Conservation (phyloP, 2,888 invertebrate genomes). For the Neoascia interrupta region DNA sequence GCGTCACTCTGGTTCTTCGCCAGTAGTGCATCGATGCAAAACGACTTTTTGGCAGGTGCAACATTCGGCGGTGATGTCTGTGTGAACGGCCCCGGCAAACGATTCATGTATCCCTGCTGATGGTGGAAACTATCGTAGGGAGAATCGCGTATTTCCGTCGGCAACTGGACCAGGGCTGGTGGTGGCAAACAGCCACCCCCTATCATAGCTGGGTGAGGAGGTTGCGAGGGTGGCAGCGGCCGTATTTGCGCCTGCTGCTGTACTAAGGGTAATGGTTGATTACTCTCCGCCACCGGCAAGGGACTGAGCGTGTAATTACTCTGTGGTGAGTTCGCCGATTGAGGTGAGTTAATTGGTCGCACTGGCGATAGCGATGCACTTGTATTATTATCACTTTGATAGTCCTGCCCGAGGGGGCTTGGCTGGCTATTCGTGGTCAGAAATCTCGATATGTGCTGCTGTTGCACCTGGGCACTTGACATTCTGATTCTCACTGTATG, state of each 20-base stretch:
- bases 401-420: slow-evolving; percentile 72
- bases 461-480: slow-evolving; percentile 79
- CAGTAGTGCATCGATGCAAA: slow-evolving; percentile 93
- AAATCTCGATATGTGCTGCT: slow-evolving; percentile 77
- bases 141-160: slow-evolving; percentile 53
- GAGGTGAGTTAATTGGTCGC: slow-evolving; percentile 71
- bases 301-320: slow-evolving; percentile 75
- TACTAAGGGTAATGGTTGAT: slow-evolving; percentile 68
- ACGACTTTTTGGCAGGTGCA: slow-evolving; percentile 85
- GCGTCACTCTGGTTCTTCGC: slow-evolving; percentile 82
- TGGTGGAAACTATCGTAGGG: slow-evolving; percentile 51
- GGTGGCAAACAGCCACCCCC: slow-evolving; percentile 47
- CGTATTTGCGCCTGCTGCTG: slow-evolving; percentile 50
- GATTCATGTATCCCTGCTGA: slow-evolving; percentile 49
- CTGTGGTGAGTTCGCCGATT: slow-evolving; percentile 76
- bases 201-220: slow-evolving; percentile 39
- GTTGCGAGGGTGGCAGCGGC: slow-evolving; percentile 63
- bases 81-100: slow-evolving; percentile 55
- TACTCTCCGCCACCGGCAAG: slow-evolving; percentile 63
- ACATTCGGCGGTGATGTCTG: slow-evolving; percentile 56
- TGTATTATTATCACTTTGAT: slow-evolving; percentile 76
- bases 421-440: slow-evolving; percentile 74
- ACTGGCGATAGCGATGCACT: slow-evolving; percentile 75
- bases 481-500: slow-evolving; percentile 72
- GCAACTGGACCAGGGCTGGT: slow-evolving; percentile 32